Percentiles rank a stretch among this genome's conserved stretches.
Conservation (phyloP, 2,888 invertebrate species). For the Steinernema hermaphroditum region DNA sequence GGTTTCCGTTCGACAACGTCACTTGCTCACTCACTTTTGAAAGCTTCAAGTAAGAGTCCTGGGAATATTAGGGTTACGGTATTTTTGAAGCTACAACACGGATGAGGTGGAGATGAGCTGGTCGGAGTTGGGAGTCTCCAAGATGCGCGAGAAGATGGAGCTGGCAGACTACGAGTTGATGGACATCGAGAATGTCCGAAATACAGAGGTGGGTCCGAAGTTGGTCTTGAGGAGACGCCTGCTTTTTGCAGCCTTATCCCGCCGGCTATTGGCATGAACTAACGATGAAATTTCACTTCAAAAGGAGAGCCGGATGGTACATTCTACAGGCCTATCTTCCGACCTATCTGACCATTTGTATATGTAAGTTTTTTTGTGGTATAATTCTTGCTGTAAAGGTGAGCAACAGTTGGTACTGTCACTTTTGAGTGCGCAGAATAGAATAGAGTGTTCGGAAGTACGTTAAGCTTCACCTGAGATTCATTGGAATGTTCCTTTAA, state of each 20-base stretch:
- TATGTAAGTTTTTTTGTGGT: slow-evolving; percentile 53
- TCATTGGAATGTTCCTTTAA: too few relatives aligned
- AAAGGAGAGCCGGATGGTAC: slow-evolving; percentile 65
- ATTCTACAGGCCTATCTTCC: slow-evolving; percentile 66
- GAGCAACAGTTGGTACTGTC: too few relatives aligned
- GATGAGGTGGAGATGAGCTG: slow-evolving; percentile 66
- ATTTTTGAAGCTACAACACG: slow-evolving; percentile 63
- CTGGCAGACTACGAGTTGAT: slow-evolving; percentile 65
- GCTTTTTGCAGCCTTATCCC: slow-evolving; percentile 61
- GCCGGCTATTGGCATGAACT: slow-evolving; percentile 66
- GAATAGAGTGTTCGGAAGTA: too few relatives aligned
- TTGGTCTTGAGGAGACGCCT: slow-evolving; percentile 17
- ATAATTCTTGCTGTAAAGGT: too few relatives aligned
- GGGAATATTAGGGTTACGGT: not conserved
- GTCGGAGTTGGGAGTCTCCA: slow-evolving; percentile 59
- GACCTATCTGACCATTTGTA: slow-evolving; percentile 66
- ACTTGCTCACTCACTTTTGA: slow-evolving; percentile 66
- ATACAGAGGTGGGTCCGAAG: slow-evolving; percentile 49
- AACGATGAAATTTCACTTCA: slow-evolving; percentile 65
- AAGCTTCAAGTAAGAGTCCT: slow-evolving; percentile 60
- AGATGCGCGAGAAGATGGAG: slow-evolving; percentile 66
- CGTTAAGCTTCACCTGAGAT: too few relatives aligned
- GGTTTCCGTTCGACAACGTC: slow-evolving; percentile 66
- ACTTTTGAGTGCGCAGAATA: too few relatives aligned
- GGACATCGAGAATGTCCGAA: slow-evolving; percentile 55